Conservation (phyloP, 2,797 vertebrate species). For the Alectoris magna region DNA sequence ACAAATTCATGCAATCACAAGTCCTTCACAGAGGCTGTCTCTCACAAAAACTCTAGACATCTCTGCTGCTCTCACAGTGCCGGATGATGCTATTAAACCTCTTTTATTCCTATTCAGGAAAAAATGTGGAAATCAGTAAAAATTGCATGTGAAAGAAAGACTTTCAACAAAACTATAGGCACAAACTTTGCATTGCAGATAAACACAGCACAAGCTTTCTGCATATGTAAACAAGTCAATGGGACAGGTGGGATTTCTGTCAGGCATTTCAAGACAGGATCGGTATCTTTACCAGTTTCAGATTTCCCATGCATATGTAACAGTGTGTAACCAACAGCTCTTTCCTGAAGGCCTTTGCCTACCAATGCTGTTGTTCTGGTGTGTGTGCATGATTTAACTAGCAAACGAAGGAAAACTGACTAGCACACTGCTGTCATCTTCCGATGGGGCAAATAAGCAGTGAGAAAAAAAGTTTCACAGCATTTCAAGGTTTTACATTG, state of each 20-base stretch:
- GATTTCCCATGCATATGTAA: neutral
- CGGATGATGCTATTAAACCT: neutral
- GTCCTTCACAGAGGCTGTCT: constrained; percentile 55
- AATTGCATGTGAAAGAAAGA: neutral
- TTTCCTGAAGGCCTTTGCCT: neutral
- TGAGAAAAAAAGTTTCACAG: neutral
- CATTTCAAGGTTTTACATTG: neutral
- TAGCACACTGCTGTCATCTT: neutral
- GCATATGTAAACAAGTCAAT: neutral
- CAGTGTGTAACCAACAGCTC: neutral
- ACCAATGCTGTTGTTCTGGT: no score
- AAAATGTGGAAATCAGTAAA: neutral
- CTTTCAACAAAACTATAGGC: neutral
- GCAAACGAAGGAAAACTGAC: neutral
- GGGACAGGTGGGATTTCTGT: neutral
- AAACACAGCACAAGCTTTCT: neutral
- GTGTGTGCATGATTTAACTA: neutral
- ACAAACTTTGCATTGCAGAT: neutral
- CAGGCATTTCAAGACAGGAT: neutral
- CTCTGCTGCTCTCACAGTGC: neutral
- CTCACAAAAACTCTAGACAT: constrained; percentile 64
- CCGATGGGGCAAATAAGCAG: neutral
- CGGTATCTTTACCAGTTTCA: neutral
- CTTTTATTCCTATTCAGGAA: neutral
- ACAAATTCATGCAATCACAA: constrained; percentile 63